Conservation (phyloP, 2,797 vertebrate genomes). For the Limnodromus scolopaceus region DNA sequence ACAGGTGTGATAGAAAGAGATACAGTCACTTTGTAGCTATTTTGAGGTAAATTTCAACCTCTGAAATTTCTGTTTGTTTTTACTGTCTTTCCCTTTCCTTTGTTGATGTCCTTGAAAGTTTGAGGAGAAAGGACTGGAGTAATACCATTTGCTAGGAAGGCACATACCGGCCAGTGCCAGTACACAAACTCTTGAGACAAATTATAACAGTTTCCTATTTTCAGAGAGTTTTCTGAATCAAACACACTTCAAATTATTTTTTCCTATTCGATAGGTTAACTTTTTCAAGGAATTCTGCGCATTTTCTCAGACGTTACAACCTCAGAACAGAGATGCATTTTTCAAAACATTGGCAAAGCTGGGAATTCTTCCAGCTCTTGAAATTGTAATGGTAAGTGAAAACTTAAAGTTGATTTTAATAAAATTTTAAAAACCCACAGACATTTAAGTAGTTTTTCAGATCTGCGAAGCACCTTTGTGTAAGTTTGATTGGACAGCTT, state of each 20-base stretch:
- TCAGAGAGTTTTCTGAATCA: neutral
- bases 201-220: neutral
- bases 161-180: too few relatives aligned
- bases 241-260: neutral
- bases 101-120: neutral
- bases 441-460: neutral
- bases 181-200: neutral
- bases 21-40: too few relatives aligned
- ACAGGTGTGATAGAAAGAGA: neutral
- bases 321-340: conserved; percentile 95
- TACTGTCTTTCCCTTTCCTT: neutral
- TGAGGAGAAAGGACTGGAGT: neutral
- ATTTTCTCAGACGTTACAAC: conserved; percentile 95
- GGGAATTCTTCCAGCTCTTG: conserved; percentile 95
- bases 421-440: accelerated
- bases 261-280: conserved; percentile 84
- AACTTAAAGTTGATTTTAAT: neutral
- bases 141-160: neutral
- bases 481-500: neutral
- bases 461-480: neutral
- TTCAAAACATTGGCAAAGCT: conserved; percentile 96
- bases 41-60: neutral
- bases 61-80: neutral
- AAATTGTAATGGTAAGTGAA: conserved; percentile 93
- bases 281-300: conserved; percentile 98